These are phyloP conservation scores for Lycopodina hypogea DNA, from an alignment of 37 sponge, comb jelly and placozoan species.

Conservation along the genomic window DNA sequence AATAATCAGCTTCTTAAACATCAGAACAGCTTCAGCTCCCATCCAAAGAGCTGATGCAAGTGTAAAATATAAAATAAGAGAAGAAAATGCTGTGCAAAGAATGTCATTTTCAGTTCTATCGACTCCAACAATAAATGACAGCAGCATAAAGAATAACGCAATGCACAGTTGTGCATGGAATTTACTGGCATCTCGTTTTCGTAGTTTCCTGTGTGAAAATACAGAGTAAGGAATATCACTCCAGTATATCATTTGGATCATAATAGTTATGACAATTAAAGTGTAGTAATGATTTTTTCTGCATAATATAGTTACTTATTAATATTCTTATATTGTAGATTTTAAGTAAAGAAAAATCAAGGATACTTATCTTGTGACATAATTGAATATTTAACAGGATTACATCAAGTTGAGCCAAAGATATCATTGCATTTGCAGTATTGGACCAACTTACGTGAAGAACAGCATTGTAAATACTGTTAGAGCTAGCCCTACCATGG, in stretches of 20 bases:
- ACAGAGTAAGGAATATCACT: background rate
- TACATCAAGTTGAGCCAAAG: background rate
- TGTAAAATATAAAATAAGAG: constrained; percentile 54
- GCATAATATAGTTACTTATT: background rate
- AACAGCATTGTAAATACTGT: constrained; percentile 38
- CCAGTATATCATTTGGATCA: background rate
- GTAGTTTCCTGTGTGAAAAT: constrained; percentile 39
- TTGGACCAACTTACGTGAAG: constrained; percentile 39
- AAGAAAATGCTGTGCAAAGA: constrained; percentile 37
- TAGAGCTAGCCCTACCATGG: constrained; percentile 45
- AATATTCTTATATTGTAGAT: no score
- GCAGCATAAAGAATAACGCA: constrained; percentile 48
- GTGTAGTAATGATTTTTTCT: background rate
- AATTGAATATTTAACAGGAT: background rate
- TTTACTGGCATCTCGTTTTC: constrained; percentile 41
- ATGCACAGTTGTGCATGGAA: constrained; percentile 58
- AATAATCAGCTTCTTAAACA: constrained; percentile 57
- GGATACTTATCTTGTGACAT: no score
- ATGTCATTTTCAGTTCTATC: constrained; percentile 37
- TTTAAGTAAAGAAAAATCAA: no score
- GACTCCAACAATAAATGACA: constrained; percentile 51
- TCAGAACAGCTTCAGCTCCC: constrained; percentile 71
- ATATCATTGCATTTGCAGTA: background rate
- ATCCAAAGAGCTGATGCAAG: constrained; percentile 60
- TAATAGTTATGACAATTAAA: background rate